These are phyloP conservation scores for Pristionchus arcanus DNA, from an alignment of 2,888 invertebrate species.

Conservation along the genomic window DNA sequence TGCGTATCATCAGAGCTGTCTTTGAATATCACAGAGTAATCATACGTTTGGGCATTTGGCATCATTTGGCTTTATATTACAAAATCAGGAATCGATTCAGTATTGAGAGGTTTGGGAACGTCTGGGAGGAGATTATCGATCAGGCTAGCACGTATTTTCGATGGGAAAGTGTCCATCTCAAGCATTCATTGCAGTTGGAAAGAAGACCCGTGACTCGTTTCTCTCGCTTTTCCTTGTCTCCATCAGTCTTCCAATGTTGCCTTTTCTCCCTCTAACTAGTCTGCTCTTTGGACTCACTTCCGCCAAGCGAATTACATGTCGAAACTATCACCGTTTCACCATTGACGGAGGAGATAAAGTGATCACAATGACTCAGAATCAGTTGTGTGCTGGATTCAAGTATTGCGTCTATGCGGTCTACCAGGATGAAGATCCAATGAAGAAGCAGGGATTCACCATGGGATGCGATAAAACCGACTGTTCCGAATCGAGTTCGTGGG, in stretches of 20 bases:
- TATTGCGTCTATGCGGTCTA: slow-evolving; percentile 68
- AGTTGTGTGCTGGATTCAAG: slow-evolving; percentile 5
- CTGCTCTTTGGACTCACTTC: slow-evolving; percentile 6
- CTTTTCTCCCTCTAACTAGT: background rate
- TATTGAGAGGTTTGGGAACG: background rate
- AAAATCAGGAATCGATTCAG: background rate
- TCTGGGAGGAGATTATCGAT: slow-evolving; percentile 13
- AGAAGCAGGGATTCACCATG: slow-evolving; percentile 70
- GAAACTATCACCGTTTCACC: slow-evolving; percentile 8
- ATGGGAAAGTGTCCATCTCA: background rate
- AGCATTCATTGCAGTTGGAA: slow-evolving; percentile 20
- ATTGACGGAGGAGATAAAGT: background rate
- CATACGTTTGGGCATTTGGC: too few species aligned
- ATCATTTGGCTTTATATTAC: background rate
- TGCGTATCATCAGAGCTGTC: background rate
- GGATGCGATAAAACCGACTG: slow-evolving; percentile 74
- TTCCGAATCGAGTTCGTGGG: slow-evolving; percentile 58
- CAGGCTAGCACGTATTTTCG: background rate
- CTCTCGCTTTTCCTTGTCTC: background rate
- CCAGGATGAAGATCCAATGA: slow-evolving; percentile 63
- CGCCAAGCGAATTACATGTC: slow-evolving; percentile 19
- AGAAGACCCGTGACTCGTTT: background rate
- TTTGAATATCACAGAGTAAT: background rate
- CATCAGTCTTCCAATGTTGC: slow-evolving; percentile 24
- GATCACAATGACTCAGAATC: slow-evolving; percentile 21